Evolutionary conservation across 2,888 invertebrate species (phyloP).

Genomic region (Choreutis nemorana): DNA sequence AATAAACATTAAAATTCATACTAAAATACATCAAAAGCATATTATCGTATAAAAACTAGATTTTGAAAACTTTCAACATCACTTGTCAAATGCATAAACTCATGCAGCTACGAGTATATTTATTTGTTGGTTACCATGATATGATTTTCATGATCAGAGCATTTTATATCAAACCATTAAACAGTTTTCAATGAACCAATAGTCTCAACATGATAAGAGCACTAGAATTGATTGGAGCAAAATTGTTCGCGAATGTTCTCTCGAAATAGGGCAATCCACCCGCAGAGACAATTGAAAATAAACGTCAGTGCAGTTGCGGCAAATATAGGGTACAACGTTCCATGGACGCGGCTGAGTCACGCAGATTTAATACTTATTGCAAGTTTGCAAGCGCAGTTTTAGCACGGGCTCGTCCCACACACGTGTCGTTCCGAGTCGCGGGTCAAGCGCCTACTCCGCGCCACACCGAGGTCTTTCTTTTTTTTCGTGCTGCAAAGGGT

Average conservation of each 20-base stretch:
- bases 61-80: no score
- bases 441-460: constrained; percentile 41
- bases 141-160: no score
- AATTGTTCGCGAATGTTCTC: constrained; percentile 40
- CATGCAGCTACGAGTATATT: no score
- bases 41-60: no score
- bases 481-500: constrained; percentile 42
- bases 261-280: constrained; percentile 56
- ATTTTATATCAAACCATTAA: no score
- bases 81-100: no score
- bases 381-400: constrained; percentile 24
- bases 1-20: no score
- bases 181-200: no score
- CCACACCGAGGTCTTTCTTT: constrained; percentile 38
- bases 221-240: constrained; percentile 38
- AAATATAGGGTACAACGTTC: no score
- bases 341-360: constrained; percentile 12
- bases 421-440: constrained; percentile 23
- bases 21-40: no score
- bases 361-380: constrained; percentile 30
- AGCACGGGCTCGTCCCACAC: constrained; percentile 14
- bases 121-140: no score
- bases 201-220: constrained; percentile 28
- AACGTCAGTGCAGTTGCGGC: constrained; percentile 26
- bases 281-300: constrained; percentile 60